Evolutionary conservation across 1,140 invertebrate genomes (phyloP).

Genomic region (Philopotamus ludificatus): DNA sequence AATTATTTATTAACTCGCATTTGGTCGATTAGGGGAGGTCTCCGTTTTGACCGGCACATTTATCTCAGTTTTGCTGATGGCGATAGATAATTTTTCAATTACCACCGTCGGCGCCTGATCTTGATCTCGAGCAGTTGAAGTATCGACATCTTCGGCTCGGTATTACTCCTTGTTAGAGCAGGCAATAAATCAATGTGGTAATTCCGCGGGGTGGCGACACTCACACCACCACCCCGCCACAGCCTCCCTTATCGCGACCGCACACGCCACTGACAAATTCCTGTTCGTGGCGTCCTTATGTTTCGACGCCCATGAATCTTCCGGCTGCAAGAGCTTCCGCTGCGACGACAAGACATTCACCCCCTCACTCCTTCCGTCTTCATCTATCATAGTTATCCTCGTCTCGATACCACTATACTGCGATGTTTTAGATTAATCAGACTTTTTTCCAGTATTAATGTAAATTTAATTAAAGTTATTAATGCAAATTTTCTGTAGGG

Average conservation of each 20-base stretch:
- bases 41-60: background rate
- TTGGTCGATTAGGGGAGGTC: background rate
- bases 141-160: background rate
- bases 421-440: too few species aligned
- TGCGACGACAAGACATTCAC: background rate
- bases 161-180: constrained; percentile 4
- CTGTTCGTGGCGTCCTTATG: constrained; percentile 25
- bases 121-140: background rate
- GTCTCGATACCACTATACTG: background rate
- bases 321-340: background rate
- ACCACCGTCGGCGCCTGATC: too few species aligned
- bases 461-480: too few species aligned
- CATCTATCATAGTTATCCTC: background rate
- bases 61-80: background rate
- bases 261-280: constrained; percentile 33
- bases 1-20: too few species aligned
- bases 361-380: background rate
- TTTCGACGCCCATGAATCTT: constrained; percentile 34
- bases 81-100: background rate
- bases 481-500: too few species aligned
- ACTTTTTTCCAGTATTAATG: too few species aligned
- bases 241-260: constrained; percentile 19
- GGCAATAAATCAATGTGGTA: constrained; percentile 31
- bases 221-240: background rate
- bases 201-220: constrained; percentile 11